phyloP scores from a whole-genome alignment of 2,888 invertebrate genomes.

The Tenthredo distinguenda region DNA sequence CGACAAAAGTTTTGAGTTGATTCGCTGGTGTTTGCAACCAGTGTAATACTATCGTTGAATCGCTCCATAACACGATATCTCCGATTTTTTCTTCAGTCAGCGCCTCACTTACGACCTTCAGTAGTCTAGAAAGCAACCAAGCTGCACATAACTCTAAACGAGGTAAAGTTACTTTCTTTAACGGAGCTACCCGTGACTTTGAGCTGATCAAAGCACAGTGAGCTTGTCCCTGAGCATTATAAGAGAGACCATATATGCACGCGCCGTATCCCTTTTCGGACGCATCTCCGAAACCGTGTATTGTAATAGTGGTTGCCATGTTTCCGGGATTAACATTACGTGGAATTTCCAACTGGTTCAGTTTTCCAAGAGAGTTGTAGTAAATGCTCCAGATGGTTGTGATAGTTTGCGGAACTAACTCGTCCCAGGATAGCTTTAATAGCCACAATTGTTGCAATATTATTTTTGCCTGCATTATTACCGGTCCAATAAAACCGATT shows the following conservation, averaged over 20 bases:
- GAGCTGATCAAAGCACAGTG: slow-evolving; percentile 59
- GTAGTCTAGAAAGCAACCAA: slow-evolving; percentile 56
- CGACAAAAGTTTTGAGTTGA: slow-evolving; percentile 62
- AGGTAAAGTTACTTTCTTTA: slow-evolving; percentile 61
- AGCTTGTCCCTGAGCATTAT: not conserved
- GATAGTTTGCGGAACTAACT: not conserved
- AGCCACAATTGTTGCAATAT: slow-evolving; percentile 9
- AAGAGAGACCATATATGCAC: slow-evolving; percentile 56
- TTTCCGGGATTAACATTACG: slow-evolving; percentile 24
- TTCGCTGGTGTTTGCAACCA: slow-evolving; percentile 59
- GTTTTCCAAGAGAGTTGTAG: not conserved
- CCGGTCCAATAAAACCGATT: slow-evolving; percentile 56
- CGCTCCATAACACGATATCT: slow-evolving; percentile 59
- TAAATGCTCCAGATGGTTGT: not conserved
- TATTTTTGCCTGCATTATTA: slow-evolving; percentile 52
- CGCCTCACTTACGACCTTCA: slow-evolving; percentile 31
- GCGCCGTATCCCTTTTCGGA: slow-evolving; percentile 61
- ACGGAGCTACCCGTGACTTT: slow-evolving; percentile 65
- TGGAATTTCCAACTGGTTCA: not conserved
- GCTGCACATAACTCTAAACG: slow-evolving; percentile 64
- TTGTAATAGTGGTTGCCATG: not conserved
- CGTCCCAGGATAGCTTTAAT: slow-evolving; percentile 4
- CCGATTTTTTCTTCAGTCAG: slow-evolving; percentile 47
- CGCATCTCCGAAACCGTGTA: slow-evolving; percentile 62
- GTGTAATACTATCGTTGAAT: slow-evolving; percentile 62